A percentile compares a stretch with the other conserved stretches of the same genome.
phyloP scores from a whole-genome alignment of 2,888 invertebrate species.

The Pollenia griseotomentosa region DNA sequence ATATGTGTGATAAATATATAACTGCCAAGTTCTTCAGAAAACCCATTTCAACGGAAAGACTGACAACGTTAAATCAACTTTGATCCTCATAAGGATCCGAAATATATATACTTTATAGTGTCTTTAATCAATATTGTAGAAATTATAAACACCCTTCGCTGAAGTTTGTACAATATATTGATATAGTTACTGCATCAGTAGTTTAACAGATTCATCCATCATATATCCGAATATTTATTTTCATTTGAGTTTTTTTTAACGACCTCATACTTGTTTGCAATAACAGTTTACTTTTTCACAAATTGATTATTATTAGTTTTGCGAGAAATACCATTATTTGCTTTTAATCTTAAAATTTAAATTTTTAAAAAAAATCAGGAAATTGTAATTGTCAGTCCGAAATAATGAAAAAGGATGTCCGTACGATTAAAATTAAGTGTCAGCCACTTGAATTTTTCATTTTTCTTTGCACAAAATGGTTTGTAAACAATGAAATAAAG shows the following conservation, averaged over 20 bases:
- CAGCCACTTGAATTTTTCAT: conserved; percentile 13
- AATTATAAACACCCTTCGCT: too few species aligned
- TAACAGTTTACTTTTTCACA: not conserved
- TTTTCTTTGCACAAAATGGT: conserved; percentile 42
- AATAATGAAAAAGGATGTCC: conserved; percentile 55
- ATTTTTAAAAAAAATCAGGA: conserved; percentile 50
- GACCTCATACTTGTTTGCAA: not conserved
- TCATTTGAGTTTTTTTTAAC: too few species aligned
- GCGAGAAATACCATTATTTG: conserved; percentile 24
- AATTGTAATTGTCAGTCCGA: conserved; percentile 47
- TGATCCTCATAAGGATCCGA: too few species aligned
- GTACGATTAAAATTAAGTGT: conserved; percentile 54
- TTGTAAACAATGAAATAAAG: conserved; percentile 46
- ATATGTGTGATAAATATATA: too few species aligned
- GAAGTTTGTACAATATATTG: not conserved
- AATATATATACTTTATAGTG: too few species aligned
- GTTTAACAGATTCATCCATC: not conserved
- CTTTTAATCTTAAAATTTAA: conserved; percentile 27
- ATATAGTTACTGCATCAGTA: not conserved
- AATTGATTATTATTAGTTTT: conserved; percentile 2
- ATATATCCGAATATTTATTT: not conserved
- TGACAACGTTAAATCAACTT: too few species aligned
- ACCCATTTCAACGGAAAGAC: too few species aligned
- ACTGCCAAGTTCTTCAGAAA: too few species aligned
- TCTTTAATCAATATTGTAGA: too few species aligned